Evolutionary conservation across 2,888 invertebrate genomes (phyloP).

Genomic region (Hydrotaea diabolus): DNA sequence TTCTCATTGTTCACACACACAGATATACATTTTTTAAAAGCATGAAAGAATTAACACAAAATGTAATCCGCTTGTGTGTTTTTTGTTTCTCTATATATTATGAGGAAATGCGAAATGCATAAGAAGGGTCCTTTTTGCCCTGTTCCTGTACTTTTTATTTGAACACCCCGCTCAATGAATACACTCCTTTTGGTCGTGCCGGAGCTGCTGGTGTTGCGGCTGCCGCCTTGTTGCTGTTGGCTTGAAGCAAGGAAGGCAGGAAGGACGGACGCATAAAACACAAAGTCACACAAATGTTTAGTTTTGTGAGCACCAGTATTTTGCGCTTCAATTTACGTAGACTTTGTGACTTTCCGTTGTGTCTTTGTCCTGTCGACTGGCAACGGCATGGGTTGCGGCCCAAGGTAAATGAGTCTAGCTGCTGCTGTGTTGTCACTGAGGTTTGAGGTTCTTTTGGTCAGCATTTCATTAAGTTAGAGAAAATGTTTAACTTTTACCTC

Average conservation of each 20-base stretch:
- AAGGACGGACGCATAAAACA: conserved; percentile 1
- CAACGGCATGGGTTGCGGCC: background rate
- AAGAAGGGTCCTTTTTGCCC: conserved; percentile 2
- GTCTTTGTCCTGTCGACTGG: conserved; percentile 31
- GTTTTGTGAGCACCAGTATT: conserved; percentile 37
- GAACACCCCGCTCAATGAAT: conserved; percentile 9
- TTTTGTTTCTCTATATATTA: no score
- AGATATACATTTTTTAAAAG: conserved; percentile 56
- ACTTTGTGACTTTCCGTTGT: conserved; percentile 67
- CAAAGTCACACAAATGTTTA: conserved; percentile 39
- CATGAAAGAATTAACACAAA: conserved; percentile 75
- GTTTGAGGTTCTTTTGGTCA: conserved; percentile 68
- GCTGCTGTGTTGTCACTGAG: background rate
- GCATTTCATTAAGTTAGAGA: conserved; percentile 79
- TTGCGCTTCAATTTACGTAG: conserved; percentile 49
- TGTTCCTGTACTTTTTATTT: background rate
- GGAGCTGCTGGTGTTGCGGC: conserved; percentile 3
- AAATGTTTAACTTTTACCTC: conserved; percentile 65
- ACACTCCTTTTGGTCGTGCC: conserved; percentile 8
- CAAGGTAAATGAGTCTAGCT: conserved; percentile 31
- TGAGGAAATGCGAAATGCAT: background rate
- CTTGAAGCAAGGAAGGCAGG: background rate
- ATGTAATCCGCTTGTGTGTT: conserved; percentile 77
- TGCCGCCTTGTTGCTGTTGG: background rate
- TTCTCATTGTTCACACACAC: conserved; percentile 4